A percentile compares a stretch with the other conserved stretches of the same genome.
These are phyloP conservation scores for Neocrepidodera transversa DNA, from an alignment of 2,888 invertebrate species.

Conservation along the genomic window DNA sequence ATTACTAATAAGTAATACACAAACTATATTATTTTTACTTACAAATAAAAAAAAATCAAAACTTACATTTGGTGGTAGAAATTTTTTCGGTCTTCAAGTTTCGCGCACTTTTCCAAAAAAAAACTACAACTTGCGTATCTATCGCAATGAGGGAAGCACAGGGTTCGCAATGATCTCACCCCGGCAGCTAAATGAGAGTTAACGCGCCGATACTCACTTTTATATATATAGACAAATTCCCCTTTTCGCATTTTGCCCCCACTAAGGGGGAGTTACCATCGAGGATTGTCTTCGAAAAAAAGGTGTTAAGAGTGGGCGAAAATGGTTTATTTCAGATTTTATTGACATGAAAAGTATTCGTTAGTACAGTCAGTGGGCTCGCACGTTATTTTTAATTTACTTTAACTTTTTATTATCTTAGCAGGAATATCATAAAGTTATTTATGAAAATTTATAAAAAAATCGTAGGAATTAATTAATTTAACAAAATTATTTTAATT, in stretches of 20 bases:
- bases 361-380: not conserved
- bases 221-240: conserved; percentile 22
- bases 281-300: conserved; percentile 10
- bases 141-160: conserved; percentile 10
- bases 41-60: too few species aligned
- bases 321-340: conserved; percentile 16
- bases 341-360: conserved; percentile 6
- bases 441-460: too few species aligned
- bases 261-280: conserved; percentile 9
- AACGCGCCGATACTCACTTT: conserved; percentile 21
- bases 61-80: not conserved
- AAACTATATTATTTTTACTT: too few species aligned
- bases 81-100: not conserved
- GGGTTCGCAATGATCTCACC: conserved; percentile 22
- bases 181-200: conserved; percentile 21
- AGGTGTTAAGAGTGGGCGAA: conserved; percentile 20
- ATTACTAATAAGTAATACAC: too few species aligned
- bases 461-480: too few species aligned
- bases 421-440: too few species aligned
- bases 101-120: conserved; percentile 19
- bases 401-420: too few species aligned
- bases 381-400: too few species aligned
- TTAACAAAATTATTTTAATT: too few species aligned
- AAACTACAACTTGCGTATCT: conserved; percentile 16
- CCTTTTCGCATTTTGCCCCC: conserved; percentile 25